Percentiles rank a stretch among this genome's conserved stretches.
Evolutionary conservation across 1,140 invertebrate genomes (phyloP).

Genomic region (Aphidius ervi): DNA sequence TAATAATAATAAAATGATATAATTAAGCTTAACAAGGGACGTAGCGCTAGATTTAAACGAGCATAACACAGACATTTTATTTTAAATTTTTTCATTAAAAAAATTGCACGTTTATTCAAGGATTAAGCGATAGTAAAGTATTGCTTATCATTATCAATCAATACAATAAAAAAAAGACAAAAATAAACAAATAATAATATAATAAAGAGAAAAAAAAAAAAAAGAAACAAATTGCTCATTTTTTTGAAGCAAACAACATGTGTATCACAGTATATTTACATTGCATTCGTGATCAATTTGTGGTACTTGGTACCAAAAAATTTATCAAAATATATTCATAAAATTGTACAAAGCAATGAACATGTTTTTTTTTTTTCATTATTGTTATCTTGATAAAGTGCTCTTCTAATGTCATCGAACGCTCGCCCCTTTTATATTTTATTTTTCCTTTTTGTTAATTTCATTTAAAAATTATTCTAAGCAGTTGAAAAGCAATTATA

Average conservation of each 20-base stretch:
- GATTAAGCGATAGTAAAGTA: background rate
- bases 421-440: constrained; percentile 29
- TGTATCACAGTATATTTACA: constrained; percentile 11
- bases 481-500: too few species aligned
- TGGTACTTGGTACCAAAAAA: background rate
- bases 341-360: constrained; percentile 3
- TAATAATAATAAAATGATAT: background rate
- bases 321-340: background rate
- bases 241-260: background rate
- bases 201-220: background rate
- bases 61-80: background rate
- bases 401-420: constrained; percentile 25
- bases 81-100: background rate
- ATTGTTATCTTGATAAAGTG: too few species aligned
- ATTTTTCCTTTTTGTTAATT: too few species aligned
- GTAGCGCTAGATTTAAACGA: constrained; percentile 1
- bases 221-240: background rate
- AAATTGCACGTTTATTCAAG: constrained; percentile 1
- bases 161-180: background rate
- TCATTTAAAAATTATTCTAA: too few species aligned
- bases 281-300: constrained; percentile 3
- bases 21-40: background rate
- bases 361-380: background rate
- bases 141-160: background rate
- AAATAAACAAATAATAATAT: background rate